Evolutionary conservation across 1,140 invertebrate genomes (phyloP).

Genomic region (Platorchestia sp.): DNA sequence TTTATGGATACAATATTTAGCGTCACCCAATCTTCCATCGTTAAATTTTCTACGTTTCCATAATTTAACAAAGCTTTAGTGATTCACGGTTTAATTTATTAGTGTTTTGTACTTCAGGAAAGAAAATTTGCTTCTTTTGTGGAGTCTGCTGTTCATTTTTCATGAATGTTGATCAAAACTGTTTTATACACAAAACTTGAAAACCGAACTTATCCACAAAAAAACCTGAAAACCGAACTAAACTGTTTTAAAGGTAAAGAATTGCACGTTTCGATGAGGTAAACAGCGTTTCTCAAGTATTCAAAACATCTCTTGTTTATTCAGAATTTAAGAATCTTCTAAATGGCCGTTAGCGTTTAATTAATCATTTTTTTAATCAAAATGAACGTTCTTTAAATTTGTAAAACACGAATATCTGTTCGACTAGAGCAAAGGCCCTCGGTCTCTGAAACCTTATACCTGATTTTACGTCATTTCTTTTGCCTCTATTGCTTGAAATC

Average conservation of each 20-base stretch:
- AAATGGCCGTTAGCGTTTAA: too few species aligned
- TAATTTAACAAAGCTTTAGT: background rate
- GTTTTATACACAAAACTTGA: background rate
- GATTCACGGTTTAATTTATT: background rate
- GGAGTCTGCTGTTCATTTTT: background rate
- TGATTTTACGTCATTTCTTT: background rate
- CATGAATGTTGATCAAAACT: background rate
- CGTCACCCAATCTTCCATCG: background rate
- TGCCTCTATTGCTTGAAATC: too few species aligned
- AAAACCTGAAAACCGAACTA: background rate
- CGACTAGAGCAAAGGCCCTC: too few species aligned
- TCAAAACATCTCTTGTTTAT: too few species aligned
- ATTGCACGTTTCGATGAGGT: too few species aligned
- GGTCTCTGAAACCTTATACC: background rate
- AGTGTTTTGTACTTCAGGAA: background rate
- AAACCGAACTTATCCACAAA: background rate
- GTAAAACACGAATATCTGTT: too few species aligned
- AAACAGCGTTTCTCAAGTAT: too few species aligned
- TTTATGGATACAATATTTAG: background rate
- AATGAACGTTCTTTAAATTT: too few species aligned
- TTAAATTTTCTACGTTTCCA: background rate
- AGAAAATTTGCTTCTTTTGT: background rate
- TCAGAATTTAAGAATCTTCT: too few species aligned
- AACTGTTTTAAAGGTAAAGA: too few species aligned
- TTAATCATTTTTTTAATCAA: too few species aligned